Evolutionary conservation across 2,113 vertebrate species (phyloP).

Genomic region (Melanocharis versteri): DNA sequence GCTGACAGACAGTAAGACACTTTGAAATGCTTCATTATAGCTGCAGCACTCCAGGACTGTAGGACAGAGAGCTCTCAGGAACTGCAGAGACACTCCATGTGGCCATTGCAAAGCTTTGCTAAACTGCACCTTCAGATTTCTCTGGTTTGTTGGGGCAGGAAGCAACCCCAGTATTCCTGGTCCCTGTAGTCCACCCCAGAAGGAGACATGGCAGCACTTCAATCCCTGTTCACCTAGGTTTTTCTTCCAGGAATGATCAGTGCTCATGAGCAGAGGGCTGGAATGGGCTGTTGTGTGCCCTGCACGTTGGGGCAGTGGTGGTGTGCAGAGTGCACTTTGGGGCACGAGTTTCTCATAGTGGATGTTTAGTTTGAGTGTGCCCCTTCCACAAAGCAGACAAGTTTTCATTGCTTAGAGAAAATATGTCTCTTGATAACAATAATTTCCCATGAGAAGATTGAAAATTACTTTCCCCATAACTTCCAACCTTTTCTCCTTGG

Average conservation of each 20-base stretch:
- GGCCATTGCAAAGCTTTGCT: not conserved
- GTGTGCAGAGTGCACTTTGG: not conserved
- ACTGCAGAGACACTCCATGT: not conserved
- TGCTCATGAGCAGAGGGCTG: not conserved
- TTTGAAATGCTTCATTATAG: not conserved
- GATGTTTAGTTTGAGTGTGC: not conserved
- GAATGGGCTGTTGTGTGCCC: too few species aligned
- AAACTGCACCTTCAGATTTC: not conserved
- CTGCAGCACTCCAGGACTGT: not conserved
- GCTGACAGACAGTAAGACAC: fast-evolving
- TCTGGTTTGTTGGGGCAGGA: not conserved
- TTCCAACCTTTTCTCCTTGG: not conserved
- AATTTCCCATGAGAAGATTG: not conserved
- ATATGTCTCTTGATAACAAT: not conserved
- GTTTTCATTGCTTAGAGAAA: not conserved
- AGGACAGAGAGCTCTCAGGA: not conserved
- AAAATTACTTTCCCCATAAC: not conserved
- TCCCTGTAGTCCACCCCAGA: not conserved
- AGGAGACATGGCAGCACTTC: not conserved
- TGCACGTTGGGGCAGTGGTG: fast-evolving
- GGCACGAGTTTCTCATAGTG: not conserved
- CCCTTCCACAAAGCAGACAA: not conserved
- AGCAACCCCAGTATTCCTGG: fast-evolving
- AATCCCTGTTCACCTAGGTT: not conserved
- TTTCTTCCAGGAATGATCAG: not conserved